Base-by-base conservation (phyloP, 2,797 vertebrate genomes). In the Cephalopachus bancanus region DNA sequence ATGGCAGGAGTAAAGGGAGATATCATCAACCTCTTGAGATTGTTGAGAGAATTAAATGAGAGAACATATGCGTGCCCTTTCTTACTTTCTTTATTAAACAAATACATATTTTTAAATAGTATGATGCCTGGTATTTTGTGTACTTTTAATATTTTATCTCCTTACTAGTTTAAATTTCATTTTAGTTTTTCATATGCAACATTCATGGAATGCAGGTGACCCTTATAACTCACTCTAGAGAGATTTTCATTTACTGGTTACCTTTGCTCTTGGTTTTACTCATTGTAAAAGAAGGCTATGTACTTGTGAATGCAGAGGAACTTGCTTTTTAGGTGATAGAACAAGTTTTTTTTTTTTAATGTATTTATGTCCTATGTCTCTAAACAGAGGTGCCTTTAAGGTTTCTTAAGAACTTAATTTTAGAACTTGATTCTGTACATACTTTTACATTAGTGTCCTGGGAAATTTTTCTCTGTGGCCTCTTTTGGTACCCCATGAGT, bases 261-360 rank as follows among this genome's bases (percentile, higher is more conserved):
- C 30, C 65, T 86, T 87, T 93, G 83, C 51, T 87, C 57, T 88
- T 86, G 59, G 65, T 85, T 94, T 37, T 64, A 74, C 1, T 76
- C 26, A 14, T 67, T 85, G 28, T 90, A 75, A 74, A 81, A 83
- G 37, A 76, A 74, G 10, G 24, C 37, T 59, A 20, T 51, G 24
- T 1, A 62, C 44, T 93, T 76, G 22, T 4, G 33, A 93, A 84
- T 69, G 76, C 12, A 44, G 74, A 89, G 28, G 71, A 94, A 91
- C 75, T 97, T 85, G 74, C 89, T 95, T 67, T 90, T 91, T 95
- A 90, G 89, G 37, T 26, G 24, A 37, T 33, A 89, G 74, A 69
- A 76, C 59, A 81, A 65, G 79, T 93, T 94, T 69, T 79, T n/a
- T n/a, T n/a, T 17, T 62, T 78, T 20, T 22, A 2, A 11, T 20